Conservation (phyloP, 2,797 vertebrate species). For the Bradypodion ventrale region DNA sequence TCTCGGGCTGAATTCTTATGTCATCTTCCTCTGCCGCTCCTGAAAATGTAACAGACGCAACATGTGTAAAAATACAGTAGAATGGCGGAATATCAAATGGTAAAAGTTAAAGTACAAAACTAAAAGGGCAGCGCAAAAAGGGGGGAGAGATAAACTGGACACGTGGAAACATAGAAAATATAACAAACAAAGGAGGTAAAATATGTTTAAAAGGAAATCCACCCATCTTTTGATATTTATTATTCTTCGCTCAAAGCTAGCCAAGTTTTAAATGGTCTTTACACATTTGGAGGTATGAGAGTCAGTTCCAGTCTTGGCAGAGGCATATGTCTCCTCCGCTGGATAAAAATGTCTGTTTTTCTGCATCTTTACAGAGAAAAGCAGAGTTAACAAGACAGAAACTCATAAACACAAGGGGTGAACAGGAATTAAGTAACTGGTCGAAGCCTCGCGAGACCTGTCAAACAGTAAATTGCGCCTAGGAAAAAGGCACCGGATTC, state of each 20-base stretch:
- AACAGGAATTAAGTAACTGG: not conserved
- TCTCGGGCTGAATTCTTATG: not conserved
- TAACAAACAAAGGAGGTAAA: not conserved
- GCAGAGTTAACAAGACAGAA: not conserved
- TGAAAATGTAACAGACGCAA: not conserved
- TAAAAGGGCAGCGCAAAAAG: not conserved
- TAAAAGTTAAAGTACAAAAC: not conserved
- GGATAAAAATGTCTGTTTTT: not conserved
- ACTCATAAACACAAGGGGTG: no score
- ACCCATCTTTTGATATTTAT: not conserved
- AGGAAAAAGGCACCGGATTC: no score
- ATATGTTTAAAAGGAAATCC: not conserved
- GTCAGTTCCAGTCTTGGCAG: no score
- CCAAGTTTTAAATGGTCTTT: not conserved
- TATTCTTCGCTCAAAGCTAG: no score
- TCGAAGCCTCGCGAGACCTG: no score
- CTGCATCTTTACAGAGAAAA: not conserved
- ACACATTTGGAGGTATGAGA: not conserved
- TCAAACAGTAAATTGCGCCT: no score
- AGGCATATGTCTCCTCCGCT: not conserved
- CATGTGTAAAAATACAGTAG: not conserved
- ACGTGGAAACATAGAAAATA: not conserved
- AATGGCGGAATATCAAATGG: not conserved
- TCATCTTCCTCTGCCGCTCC: not conserved
- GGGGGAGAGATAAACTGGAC: no score